Conservation (phyloP, 1,140 invertebrate species). For the Heliothis subflexa region DNA sequence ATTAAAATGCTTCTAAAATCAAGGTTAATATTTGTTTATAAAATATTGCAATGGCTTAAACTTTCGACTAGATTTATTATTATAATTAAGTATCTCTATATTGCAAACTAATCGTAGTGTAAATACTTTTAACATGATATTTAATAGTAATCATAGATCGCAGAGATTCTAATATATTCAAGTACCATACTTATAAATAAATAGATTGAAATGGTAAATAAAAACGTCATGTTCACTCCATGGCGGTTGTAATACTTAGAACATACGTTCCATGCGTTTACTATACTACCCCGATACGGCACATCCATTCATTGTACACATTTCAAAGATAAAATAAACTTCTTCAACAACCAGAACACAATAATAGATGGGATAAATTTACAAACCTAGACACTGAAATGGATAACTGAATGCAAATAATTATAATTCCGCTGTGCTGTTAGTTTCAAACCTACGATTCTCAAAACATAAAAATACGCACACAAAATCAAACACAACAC, state of each 20-base stretch:
- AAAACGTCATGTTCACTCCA: constrained; percentile 12
- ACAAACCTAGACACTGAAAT: constrained; percentile 25
- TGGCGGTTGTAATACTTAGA: constrained; percentile 26
- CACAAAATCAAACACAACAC: background rate
- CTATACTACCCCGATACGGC: background rate
- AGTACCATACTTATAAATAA: constrained; percentile 37
- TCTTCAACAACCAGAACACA: constrained; percentile 14
- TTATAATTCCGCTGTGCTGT: background rate
- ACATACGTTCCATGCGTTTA: constrained; percentile 21
- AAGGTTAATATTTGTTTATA: constrained; percentile 63
- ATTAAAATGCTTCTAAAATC: constrained; percentile 50
- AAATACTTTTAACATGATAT: constrained; percentile 35
- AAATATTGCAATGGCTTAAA: constrained; percentile 83
- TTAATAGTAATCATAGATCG: constrained; percentile 36
- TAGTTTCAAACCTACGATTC: constrained; percentile 19
- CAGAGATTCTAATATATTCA: constrained; percentile 36
- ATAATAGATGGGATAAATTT: constrained; percentile 35
- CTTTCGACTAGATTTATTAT: constrained; percentile 82
- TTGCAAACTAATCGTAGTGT: constrained; percentile 60
- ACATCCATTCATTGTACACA: constrained; percentile 1
- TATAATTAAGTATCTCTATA: constrained; percentile 79
- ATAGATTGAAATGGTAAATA: constrained; percentile 27
- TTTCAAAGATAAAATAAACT: background rate
- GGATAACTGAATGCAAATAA: constrained; percentile 26
- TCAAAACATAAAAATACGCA: constrained; percentile 20